These are phyloP conservation scores for Drosophila meridiana DNA, from an alignment of 2,888 invertebrate species.

Conservation along the genomic window DNA sequence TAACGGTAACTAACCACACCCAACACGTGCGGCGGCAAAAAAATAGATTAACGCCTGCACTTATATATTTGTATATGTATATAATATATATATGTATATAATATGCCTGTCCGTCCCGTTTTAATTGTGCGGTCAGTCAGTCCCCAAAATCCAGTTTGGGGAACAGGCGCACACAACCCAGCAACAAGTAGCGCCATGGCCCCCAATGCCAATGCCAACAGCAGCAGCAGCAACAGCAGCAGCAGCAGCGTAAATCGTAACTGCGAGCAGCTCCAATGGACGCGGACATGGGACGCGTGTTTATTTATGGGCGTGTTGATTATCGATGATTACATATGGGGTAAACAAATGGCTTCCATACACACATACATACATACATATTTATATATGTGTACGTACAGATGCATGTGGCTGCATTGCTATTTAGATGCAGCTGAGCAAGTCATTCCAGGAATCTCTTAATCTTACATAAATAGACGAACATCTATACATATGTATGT, in stretches of 20 bases:
- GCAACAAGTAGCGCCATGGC: conserved; percentile 58
- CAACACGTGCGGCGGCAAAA: conserved; percentile 33
- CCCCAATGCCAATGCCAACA: conserved; percentile 22
- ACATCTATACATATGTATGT: background rate
- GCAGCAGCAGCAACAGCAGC: conserved; percentile 33
- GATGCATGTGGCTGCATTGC: background rate
- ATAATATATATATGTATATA: conserved; percentile 7
- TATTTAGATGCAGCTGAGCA: background rate
- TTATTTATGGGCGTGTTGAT: conserved; percentile 11
- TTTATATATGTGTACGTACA: background rate
- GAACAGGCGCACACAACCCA: conserved; percentile 82
- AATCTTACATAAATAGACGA: background rate
- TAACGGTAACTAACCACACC: conserved; percentile 67
- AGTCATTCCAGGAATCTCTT: background rate
- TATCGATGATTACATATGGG: conserved; percentile 18
- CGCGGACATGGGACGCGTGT: conserved; percentile 8
- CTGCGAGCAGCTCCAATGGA: conserved; percentile 26
- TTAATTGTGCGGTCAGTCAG: conserved; percentile 83
- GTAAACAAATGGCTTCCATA: background rate
- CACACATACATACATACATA: background rate
- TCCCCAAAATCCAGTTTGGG: conserved; percentile 84
- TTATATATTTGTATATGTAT: background rate
- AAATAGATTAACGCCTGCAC: conserved; percentile 23
- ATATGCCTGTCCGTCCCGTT: conserved; percentile 72
- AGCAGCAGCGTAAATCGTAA: conserved; percentile 50